phyloP scores from a whole-genome alignment of 1,140 invertebrate genomes.

The Macrostomum lignano region DNA sequence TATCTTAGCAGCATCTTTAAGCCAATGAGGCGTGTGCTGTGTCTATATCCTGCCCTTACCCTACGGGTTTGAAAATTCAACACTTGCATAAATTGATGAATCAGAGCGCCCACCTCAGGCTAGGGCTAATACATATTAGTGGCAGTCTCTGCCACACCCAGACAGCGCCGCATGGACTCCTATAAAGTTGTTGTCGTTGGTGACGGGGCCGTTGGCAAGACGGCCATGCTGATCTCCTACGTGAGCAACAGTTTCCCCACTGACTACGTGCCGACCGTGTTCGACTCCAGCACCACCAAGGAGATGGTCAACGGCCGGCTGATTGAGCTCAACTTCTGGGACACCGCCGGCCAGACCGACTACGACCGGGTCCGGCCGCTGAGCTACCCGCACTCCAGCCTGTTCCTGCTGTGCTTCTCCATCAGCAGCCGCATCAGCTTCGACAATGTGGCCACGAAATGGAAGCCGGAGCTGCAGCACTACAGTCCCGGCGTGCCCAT shows the following conservation, averaged over 20 bases:
- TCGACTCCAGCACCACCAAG: slow-evolving; percentile 39
- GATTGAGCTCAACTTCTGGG: slow-evolving; percentile 6
- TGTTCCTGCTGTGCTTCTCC: slow-evolving; percentile 5
- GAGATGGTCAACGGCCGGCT: neutral
- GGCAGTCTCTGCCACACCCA: no score
- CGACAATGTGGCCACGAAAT: slow-evolving; percentile 79
- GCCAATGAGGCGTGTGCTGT: no score
- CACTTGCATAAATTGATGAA: no score
- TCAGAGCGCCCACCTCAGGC: no score
- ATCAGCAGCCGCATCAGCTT: slow-evolving; percentile 37
- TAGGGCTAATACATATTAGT: no score
- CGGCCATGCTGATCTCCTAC: slow-evolving; percentile 3
- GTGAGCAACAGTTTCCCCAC: slow-evolving; percentile 4
- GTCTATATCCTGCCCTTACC: no score
- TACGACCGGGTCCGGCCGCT: slow-evolving; percentile 7
- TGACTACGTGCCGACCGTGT: slow-evolving; percentile 7
- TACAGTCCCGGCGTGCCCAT: slow-evolving; percentile 5
- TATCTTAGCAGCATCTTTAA: no score
- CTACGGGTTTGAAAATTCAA: no score
- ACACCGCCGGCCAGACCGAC: slow-evolving; percentile 8
- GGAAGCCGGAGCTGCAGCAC: slow-evolving; percentile 46
- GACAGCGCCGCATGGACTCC: no score
- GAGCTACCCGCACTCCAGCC: slow-evolving; percentile 1
- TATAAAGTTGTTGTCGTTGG: slow-evolving; percentile 9
- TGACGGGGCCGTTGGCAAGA: slow-evolving; percentile 6